Conservation (phyloP, 2,113 vertebrate species). For the Indicator indicator region DNA sequence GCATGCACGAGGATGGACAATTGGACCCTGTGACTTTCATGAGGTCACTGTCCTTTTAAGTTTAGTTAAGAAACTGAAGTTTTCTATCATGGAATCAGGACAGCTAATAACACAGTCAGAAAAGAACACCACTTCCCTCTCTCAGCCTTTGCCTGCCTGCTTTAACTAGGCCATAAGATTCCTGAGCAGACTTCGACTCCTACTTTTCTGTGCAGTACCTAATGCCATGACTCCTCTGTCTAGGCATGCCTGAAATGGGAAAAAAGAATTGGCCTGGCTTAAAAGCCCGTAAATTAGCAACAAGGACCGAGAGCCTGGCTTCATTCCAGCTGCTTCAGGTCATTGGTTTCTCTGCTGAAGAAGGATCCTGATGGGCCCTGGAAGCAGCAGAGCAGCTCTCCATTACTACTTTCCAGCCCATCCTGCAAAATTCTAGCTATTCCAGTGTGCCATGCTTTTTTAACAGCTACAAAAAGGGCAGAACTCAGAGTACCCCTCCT, state of each 20-base stretch:
- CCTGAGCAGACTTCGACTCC: not conserved
- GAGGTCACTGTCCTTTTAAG: not conserved
- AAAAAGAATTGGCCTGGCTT: not conserved
- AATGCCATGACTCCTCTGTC: not conserved
- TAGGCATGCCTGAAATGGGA: not conserved
- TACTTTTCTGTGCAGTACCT: not conserved
- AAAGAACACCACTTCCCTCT: not conserved
- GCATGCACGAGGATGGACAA: not conserved
- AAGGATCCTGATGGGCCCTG: not conserved
- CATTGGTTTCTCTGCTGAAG: not conserved
- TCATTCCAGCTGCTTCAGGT: not conserved
- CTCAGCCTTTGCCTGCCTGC: not conserved
- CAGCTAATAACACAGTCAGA: not conserved
- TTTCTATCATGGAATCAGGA: not conserved
- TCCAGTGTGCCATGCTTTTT: not conserved
- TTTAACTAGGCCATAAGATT: not conserved
- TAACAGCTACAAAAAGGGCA: not conserved
- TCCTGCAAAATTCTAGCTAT: not conserved
- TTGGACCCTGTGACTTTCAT: not conserved
- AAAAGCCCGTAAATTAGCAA: not conserved
- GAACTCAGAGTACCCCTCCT: not conserved
- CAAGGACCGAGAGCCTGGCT: not conserved
- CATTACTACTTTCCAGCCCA: not conserved
- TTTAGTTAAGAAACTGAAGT: not conserved
- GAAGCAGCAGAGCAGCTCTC: not conserved